Base-by-base conservation (phyloP, 1,140 invertebrate genomes). In the Pogonus chalceus region DNA sequence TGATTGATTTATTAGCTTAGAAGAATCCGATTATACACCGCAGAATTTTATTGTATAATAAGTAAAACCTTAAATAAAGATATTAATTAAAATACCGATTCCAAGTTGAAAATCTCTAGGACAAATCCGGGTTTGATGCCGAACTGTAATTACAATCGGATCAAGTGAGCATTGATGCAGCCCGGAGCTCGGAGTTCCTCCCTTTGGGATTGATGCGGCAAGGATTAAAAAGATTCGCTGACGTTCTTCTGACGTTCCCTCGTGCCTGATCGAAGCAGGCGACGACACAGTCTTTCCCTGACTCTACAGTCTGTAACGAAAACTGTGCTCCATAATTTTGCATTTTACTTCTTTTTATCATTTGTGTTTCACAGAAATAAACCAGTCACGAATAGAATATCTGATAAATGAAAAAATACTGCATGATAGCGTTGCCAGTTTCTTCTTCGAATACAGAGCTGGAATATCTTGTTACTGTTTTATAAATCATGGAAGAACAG, bases 1-100 rank as follows among this genome's bases (percentile, higher is more conserved):
- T 35, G n/a, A 35, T 35, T 51, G 49, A 51, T 51, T 51, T 51
- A 26, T 26, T 31, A 51, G 35, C 26, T 51, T 51, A 31, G 23
- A 51, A 31, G 26, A 18, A 3, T 4, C 23, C 18, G 9, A 16
- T 31, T 16, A 31, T 18, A 24, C 22, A n/a, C n/a, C n/a, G n/a
- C n/a, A n/a, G n/a, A n/a, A n/a, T n/a, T n/a, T n/a, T n/a, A n/a
- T n/a, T n/a, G n/a, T n/a, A n/a, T n/a, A n/a, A n/a, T n/a, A n/a
- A n/a, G n/a, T n/a, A n/a, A n/a, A n/a, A n/a, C n/a, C n/a, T n/a
- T n/a, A n/a, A n/a, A n/a, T n/a, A n/a, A n/a, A n/a, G n/a, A n/a
- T n/a, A n/a, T n/a, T n/a, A n/a, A n/a, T n/a, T n/a, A n/a, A n/a
- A n/a, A n/a, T n/a, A n/a, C n/a, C n/a, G n/a, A 31, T 7, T 7